Conservation (phyloP, 2,113 vertebrate species). For the Orthonyx spaldingii region DNA sequence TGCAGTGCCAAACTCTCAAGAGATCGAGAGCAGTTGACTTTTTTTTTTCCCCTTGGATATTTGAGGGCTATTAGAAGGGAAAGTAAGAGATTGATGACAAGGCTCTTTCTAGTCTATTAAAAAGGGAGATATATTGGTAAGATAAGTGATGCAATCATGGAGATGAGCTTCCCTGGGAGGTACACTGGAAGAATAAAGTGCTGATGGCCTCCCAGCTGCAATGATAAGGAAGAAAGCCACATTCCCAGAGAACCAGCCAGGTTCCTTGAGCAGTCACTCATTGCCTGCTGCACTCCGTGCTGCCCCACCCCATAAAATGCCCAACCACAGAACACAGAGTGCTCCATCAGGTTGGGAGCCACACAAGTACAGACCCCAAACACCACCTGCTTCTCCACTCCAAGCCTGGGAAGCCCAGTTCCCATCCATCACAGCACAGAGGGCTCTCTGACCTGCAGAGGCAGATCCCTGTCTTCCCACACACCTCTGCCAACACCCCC, state of each 20-base stretch:
- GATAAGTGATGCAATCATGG: background rate
- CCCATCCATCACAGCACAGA: background rate
- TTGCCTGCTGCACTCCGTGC: background rate
- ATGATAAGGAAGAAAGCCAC: background rate
- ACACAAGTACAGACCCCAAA: background rate
- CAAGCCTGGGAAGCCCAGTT: background rate
- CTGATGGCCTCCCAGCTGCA: background rate
- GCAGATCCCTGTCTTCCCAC: background rate
- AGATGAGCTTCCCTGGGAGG: background rate
- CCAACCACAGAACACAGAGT: background rate
- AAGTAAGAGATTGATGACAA: background rate
- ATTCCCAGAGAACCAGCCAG: background rate
- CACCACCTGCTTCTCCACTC: background rate
- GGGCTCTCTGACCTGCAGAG: background rate
- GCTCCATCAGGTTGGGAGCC: background rate
- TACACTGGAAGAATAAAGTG: background rate
- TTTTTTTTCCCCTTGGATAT: background rate
- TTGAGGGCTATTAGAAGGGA: background rate
- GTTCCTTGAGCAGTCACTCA: background rate
- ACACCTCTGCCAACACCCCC: background rate
- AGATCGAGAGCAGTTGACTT: background rate
- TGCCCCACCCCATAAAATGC: background rate
- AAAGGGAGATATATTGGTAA: background rate
- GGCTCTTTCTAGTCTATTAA: background rate
- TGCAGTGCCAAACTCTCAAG: background rate